Evolutionary conservation across 2,797 vertebrate genomes (phyloP), one percentile per base, ranked within the genome.

Genomic region (Dromococcyx pavoninus): DNA sequence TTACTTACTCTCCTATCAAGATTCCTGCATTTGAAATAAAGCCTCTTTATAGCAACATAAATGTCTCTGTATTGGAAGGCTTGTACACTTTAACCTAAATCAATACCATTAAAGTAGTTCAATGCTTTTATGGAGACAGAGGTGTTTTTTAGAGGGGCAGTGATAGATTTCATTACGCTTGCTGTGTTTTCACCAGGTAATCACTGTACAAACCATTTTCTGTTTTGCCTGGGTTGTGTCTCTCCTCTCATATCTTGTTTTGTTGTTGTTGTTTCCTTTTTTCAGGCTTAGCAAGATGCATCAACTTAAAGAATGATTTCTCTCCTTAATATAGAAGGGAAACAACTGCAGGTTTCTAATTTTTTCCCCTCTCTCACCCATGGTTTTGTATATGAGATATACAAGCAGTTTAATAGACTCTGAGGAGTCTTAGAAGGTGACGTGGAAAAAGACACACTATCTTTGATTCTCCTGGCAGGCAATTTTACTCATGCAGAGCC

Each of bases 41-140:
- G 27, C 69, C 32, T 86, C 54, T 94, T 78, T 58, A 78, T 48
- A 79, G 39, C 30, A 79, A 44, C 24, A 1, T 71, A 82, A 95
- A 57, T 72, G 61, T 46, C 24, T 89, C 65, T 27, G 12, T 8
- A 25, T 72, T 11, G 32, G 43, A 75, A 28, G 32, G 35, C 48
- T 91, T 75, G 69, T 65, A 88, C 43, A 66, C 41, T 83, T 83
- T 48, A 69, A 69, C 75, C 85, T 80, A 80, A 95, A 83, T 94
- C 78, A 80, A 87, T 95, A 86, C 32, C 14, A 33, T 65, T 89
- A 51, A 88, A 88, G 33, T 13, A 87, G 46, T 92, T 89, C 54
- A 69, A 1, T 44, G 32, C 35, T 81, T 95, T 88, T 86, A 58
- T 60, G 65, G 41, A 94, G 61, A 77, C 21, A 65, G 72, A 92